Evolutionary conservation across 1,140 invertebrate genomes (phyloP), one percentile per base, ranked within the genome.

Genomic region (Zaprionus africanus): DNA sequence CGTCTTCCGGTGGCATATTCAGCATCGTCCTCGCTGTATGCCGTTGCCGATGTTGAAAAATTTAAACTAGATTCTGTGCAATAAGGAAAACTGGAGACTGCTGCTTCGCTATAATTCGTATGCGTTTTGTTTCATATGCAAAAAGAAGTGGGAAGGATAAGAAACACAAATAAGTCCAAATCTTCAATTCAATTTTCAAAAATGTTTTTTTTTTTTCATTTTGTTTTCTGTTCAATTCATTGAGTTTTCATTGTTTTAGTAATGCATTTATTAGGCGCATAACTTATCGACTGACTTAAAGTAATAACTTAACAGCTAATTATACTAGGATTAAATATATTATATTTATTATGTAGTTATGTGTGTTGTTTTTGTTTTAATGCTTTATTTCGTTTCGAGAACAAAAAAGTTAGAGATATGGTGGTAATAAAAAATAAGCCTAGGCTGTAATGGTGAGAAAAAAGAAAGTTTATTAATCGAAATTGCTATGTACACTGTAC

Each of bases 11-110:
- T 90, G 65, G 92, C 92, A 91, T 93, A 94, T 91, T 94, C 93
- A 83, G 93, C 93, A 92, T 94, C 93, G 88, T 94, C 93, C 92
- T 94, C 93, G 85, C 93, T 94, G 81, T 93, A 94, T 78, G 93
- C 93, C 78, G 93, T 92, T 68, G 93, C 93, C 57, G 93, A 91
- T 86, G 92, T 93, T 79, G 92, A 93, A 83, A 93, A 93, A 92
- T 93, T 93, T 83, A 93, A 91, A 38, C 92, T 92, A 91, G 92
- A 92, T 92, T 93, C 92, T 90, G 88, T 88, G 83, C 92, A 93
- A 92, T 93, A 93, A 80, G 91, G 90, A 92, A 93, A 93, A 91
- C 91, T 93, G 85, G 92, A 90, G 79, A 93, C 91, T 72, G 92
- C 90, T 88, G 92, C 90, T 79, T 93, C 92, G 84, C 92, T 93